Base-by-base conservation (phyloP, 2,888 invertebrate species). In the Corythucha ciliata region DNA sequence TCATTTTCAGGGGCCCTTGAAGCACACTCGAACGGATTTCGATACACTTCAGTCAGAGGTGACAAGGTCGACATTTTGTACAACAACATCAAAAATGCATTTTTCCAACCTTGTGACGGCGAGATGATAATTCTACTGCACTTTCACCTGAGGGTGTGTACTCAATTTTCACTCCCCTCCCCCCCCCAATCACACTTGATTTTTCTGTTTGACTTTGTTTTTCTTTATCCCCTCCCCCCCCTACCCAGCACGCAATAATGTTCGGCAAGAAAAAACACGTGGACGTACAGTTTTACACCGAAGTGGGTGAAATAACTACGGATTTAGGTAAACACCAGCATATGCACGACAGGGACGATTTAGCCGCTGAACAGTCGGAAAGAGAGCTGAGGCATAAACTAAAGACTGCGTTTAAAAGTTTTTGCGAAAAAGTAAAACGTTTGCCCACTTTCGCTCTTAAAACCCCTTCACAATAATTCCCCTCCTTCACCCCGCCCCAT, bases 91-190 rank as follows among this genome's bases (percentile, higher is more conserved):
- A 94, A 96, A 68, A 93, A 97, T 68, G 96, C 98, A 7, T 93
- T 98, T 75, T 99, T 97, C 73, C 94, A 96, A 73, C 96, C 96
- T 0, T 97, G 97, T 66, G 97, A 99, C 67, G 90, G 93, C 56
- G 98, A 98, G 74, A 97, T 99, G 96, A 97, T 99, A 53, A 98
- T 99, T 66, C 73, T 99, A 22, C 74, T 99, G 53, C 98, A 98
- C 75, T 99, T 99, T 71, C 94, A 98, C 73, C 76, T 98, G 55
- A 96, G 92, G 71, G 79, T 79, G 65, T 60, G 60, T 50, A 16
- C 16, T 34, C 8, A 22, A 29, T 45, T 29, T 14, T 4, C n/a
- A 20, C 27, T 16, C 34, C 7, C 24, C 7, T 26, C 29, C n/a
- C 6, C n/a, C 7, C 27, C 8, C 29, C 12, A 8, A 29, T 29